Conservation (phyloP, 2,113 vertebrate genomes). For the Muntiacus reevesi region DNA sequence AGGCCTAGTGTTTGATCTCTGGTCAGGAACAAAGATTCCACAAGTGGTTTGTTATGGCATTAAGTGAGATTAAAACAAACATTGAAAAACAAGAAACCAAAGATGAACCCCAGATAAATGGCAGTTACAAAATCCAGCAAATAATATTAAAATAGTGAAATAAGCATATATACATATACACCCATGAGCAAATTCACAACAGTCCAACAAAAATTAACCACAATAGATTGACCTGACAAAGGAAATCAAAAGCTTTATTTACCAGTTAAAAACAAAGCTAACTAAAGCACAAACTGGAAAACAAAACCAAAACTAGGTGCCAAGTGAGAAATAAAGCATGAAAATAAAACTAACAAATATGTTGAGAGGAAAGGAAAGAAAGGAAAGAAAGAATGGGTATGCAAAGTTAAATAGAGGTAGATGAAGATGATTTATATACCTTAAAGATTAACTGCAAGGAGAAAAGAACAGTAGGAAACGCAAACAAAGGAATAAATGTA, state of each 20-base stretch:
- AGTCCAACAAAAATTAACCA: not conserved
- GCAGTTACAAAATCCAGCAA: not conserved
- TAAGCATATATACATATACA: not conserved
- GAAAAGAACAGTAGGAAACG: fast-evolving
- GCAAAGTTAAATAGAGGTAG: not conserved
- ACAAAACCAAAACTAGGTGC: not conserved
- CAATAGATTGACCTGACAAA: not conserved
- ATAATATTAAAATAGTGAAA: not conserved
- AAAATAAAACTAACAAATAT: not conserved
- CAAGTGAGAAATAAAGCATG: not conserved
- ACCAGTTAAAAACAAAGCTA: not conserved
- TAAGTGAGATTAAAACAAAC: not conserved
- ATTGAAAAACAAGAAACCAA: not conserved
- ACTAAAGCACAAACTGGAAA: not conserved
- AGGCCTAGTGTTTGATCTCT: not conserved
- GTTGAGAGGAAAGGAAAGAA: not conserved
- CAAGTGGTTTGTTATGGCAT: not conserved
- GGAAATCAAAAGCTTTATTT: not conserved
- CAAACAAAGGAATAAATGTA: not conserved
- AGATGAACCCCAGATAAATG: not conserved
- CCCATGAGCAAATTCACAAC: not conserved
- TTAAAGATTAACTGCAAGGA: not conserved
- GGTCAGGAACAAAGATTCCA: not conserved
- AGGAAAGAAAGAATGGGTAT: not conserved
- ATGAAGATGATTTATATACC: not conserved